Conservation (phyloP, 2,888 invertebrate genomes). For the Stenolophus ochropezus region DNA sequence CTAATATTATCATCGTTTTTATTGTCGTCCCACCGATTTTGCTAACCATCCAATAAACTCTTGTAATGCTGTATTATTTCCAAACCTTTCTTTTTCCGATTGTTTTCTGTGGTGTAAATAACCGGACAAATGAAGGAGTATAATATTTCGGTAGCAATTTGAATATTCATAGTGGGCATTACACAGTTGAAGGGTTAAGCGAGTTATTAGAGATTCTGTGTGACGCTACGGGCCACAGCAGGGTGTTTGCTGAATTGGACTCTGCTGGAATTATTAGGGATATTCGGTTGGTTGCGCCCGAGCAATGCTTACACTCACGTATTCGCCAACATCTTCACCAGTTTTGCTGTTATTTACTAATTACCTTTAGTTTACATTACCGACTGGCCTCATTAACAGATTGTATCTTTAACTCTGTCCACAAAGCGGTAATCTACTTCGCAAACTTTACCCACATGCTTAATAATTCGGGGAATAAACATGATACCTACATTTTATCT, state of each 20-base stretch:
- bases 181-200: constrained; percentile 3
- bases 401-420: neutral
- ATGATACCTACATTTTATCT: too few species aligned
- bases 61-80: too few species aligned
- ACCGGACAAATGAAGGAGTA: too few species aligned
- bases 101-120: too few species aligned
- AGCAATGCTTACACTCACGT: neutral
- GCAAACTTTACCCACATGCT: too few species aligned
- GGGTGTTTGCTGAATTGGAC: neutral
- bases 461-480: too few species aligned
- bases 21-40: too few species aligned
- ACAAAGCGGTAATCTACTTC: too few species aligned
- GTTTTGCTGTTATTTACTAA: neutral
- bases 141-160: constrained; percentile 22
- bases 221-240: constrained; percentile 1
- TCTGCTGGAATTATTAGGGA: constrained; percentile 1
- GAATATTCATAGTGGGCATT: constrained; percentile 31
- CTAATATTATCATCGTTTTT: too few species aligned
- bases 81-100: too few species aligned
- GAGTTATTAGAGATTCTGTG: constrained; percentile 35
- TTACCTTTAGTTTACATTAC: neutral
- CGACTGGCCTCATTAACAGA: neutral
- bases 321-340: neutral
- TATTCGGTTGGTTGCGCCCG: neutral
- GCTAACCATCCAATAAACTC: too few species aligned